These are phyloP conservation scores for Hyperoodon ampullatus DNA, from an alignment of 2,113 vertebrate genomes.

Conservation along the genomic window DNA sequence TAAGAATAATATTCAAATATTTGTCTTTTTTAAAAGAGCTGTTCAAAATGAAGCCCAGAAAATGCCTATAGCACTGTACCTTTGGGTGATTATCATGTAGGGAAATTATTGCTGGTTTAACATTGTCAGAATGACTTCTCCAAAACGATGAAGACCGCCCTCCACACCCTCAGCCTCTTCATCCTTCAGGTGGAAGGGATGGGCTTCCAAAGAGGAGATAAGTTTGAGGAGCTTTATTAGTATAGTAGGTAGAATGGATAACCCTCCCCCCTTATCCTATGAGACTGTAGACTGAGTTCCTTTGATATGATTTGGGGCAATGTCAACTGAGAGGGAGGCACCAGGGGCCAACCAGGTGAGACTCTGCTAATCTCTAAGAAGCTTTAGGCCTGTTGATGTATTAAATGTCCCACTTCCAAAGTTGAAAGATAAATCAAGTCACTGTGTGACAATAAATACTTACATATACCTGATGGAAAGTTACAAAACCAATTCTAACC, in stretches of 20 bases:
- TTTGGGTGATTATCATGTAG: not conserved
- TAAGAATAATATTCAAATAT: conserved; percentile 1
- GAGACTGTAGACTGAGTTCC: not conserved
- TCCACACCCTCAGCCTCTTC: not conserved
- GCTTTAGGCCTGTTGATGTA: not conserved
- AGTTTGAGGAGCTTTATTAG: not conserved
- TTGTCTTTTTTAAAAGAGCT: not conserved
- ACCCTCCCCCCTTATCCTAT: not conserved
- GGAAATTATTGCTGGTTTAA: not conserved
- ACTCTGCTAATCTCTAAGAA: not conserved
- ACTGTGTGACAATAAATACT: not conserved
- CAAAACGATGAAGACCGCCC: not conserved
- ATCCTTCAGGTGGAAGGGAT: not conserved
- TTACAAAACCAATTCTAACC: not conserved
- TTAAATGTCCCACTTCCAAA: not conserved
- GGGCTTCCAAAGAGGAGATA: not conserved
- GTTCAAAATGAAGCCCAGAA: not conserved
- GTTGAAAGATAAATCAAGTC: not conserved
- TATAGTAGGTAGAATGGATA: not conserved
- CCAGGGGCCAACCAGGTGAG: not conserved
- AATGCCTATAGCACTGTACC: not conserved
- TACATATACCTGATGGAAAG: not conserved
- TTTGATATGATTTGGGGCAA: not conserved
- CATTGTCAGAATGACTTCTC: not conserved
- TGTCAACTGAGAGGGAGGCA: not conserved